Conservation (phyloP, 2,113 vertebrate species). For the Uropsilus gracilis region DNA sequence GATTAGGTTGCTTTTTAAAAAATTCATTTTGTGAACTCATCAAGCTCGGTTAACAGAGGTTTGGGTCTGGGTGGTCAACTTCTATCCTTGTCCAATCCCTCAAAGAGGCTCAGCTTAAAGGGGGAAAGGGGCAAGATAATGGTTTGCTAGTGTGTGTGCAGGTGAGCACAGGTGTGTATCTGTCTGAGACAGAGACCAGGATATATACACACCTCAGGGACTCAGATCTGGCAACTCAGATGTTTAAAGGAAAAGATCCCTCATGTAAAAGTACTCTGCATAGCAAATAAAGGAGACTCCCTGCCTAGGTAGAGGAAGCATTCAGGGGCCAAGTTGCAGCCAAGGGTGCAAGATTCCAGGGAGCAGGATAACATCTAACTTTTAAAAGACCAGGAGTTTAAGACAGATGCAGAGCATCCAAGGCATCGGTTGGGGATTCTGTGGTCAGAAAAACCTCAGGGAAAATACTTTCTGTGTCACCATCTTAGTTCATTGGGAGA, state of each 20-base stretch:
- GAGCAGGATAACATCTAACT: not conserved
- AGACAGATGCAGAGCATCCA: not conserved
- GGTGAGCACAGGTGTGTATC: not conserved
- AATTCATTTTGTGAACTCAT: conserved; percentile 80
- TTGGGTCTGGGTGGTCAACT: conserved; percentile 58
- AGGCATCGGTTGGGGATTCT: not conserved
- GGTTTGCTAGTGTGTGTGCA: not conserved
- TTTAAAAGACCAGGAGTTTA: not conserved
- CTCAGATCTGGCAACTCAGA: not conserved
- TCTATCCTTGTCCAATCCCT: conserved; percentile 52
- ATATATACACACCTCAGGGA: not conserved
- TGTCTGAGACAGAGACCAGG: not conserved
- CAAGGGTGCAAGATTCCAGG: not conserved
- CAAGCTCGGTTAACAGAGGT: conserved; percentile 69
- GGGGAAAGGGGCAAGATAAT: not conserved
- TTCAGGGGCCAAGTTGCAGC: not conserved
- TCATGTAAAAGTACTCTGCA: not conserved
- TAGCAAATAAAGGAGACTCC: not conserved
- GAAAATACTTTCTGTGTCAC: not conserved
- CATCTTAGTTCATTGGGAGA: not conserved
- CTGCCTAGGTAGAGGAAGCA: not conserved
- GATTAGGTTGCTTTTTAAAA: conserved; percentile 78
- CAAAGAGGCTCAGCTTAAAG: conserved; percentile 4
- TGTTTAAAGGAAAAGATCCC: conserved; percentile 1
- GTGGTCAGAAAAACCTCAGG: not conserved